Evolutionary conservation across 1,140 invertebrate species (phyloP), one percentile per base, ranked within the genome.

Genomic region (Drosophila varians): DNA sequence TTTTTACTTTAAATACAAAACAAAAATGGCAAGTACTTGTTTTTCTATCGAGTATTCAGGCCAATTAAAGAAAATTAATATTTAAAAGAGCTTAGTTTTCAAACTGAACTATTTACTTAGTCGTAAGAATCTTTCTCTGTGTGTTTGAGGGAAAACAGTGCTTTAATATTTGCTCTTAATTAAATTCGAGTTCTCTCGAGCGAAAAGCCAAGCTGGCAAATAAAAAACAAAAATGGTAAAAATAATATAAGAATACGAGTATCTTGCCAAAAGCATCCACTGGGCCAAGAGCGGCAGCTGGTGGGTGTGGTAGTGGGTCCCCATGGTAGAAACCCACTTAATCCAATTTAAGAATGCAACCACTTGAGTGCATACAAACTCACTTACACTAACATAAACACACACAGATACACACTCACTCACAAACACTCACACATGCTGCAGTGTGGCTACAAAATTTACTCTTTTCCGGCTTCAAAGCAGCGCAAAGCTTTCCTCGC

Each of bases 291-390:
- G 42, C 25, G 46, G 18, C 16, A 40, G 34, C 9, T 28, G 16
- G 21, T 25, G 21, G 47, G 23, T 25, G 45, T 34, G 48, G 26
- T 51, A 36, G 26, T n/a, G n/a, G 3, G 28, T 38, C 36, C 36
- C 36, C 43, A 83, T 86, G 64, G 76, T 47, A 69, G 66, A 86
- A 86, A 53, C 64, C 76, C 69, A 86, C 76, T 86, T 86, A 86
- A 86, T 86, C 73, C 80, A 86, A 86, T 86, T 86, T 80, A 86
- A 86, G 75, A 86, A 80, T 86, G 80, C 72, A 86, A 69, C 80
- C 80, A 84, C 79, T 84, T 84, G 65, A 79, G 71, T 76, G 66
- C 75, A 75, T 75, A 74, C 55, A 75, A 36, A 34, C 45, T 47
- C 40, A 38, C 14, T 14, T 16, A 38, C 36, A 16, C 36, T 16